Base-by-base conservation (phyloP, 1,140 invertebrate species). In the Cydia pomonella region DNA sequence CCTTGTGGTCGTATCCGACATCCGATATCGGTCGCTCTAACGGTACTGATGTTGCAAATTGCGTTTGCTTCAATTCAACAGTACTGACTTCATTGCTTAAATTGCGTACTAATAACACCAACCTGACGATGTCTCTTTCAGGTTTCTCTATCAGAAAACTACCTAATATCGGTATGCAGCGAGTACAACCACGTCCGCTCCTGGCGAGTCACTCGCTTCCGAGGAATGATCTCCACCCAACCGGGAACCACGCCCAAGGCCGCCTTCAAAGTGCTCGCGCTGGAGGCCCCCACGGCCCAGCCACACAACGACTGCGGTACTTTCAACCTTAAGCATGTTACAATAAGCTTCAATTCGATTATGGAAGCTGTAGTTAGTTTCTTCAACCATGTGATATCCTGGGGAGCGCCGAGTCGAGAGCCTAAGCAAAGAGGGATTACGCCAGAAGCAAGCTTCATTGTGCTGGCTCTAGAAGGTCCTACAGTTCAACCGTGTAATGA, bases 111-210 rank as follows among this genome's bases (percentile, higher is more conserved):
- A 4, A 2, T 63, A 44, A 23, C 7, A 63, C 13, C 16, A n/a
- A 72, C 13, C 10, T 69, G 64, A 27, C 44, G 73, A 73, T 53
- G 63, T 77, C 50, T 73, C 53, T 23, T 82, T 80, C 81, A 97
- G 96, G 97, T 98, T 6, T 98, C 98, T 64, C 92, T 99, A 10
- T 99, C 98, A 16, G 98, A 99, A 92, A 99, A 98, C 93, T 98
- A 99, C 93, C 93, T 99, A 16, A 97, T 99, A 2, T 99, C 98
- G 0, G 98, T 99, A 0, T 99, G 98, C 91, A 98, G 97, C 80
- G 98, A 99, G 89, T 99, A 99, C 87, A 99, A 99, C 93, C 99
- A 99, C 93, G 98, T 99, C 6, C 94, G 99, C 73, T 98, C 97
- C 73, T 99, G 99, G 99, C 96, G 97, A 72, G 97, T 99, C 13